A percentile compares a stretch with the other conserved stretches of the same genome.
These are phyloP conservation scores for Nowickia ferox DNA, from an alignment of 2,888 invertebrate species.

Conservation along the genomic window DNA sequence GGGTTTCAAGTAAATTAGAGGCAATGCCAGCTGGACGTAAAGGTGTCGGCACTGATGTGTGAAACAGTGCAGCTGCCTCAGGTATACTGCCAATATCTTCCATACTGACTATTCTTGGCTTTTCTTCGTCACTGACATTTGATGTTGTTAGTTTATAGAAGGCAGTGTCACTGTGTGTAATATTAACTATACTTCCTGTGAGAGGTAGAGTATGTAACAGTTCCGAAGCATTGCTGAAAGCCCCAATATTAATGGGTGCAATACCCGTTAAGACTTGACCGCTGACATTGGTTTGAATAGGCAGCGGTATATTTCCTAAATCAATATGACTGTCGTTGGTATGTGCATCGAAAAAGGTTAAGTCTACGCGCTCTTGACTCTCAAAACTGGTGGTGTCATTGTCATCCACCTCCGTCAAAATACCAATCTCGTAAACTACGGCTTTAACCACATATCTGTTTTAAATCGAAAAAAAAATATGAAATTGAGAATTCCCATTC, in stretches of 20 bases:
- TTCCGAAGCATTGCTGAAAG: slow-evolving; percentile 81
- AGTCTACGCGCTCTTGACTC: slow-evolving; percentile 84
- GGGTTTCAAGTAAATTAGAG: slow-evolving; percentile 64
- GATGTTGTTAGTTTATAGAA: slow-evolving; percentile 80
- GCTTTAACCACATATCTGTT: slow-evolving; percentile 85
- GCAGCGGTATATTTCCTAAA: slow-evolving; percentile 84
- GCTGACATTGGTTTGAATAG: slow-evolving; percentile 85
- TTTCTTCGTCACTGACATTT: slow-evolving; percentile 77
- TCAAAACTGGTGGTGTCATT: slow-evolving; percentile 82
- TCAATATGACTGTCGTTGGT: slow-evolving; percentile 84
- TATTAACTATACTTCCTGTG: slow-evolving; percentile 83
- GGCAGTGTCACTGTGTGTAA: slow-evolving; percentile 82
- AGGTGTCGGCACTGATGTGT: slow-evolving; percentile 47
- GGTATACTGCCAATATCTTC: slow-evolving; percentile 77
- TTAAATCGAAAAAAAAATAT: not conserved
- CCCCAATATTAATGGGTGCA: slow-evolving; percentile 84
- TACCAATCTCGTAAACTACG: slow-evolving; percentile 86
- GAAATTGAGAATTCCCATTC: not conserved
- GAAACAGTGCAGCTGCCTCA: slow-evolving; percentile 77
- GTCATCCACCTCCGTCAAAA: slow-evolving; percentile 85
- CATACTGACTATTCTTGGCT: slow-evolving; percentile 76
- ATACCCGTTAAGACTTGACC: slow-evolving; percentile 85
- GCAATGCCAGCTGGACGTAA: slow-evolving; percentile 1
- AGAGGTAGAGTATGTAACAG: slow-evolving; percentile 80
- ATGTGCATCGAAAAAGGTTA: slow-evolving; percentile 84